Evolutionary conservation across 2,888 invertebrate species (phyloP).

Genomic region (Eupithecia abbreviata): DNA sequence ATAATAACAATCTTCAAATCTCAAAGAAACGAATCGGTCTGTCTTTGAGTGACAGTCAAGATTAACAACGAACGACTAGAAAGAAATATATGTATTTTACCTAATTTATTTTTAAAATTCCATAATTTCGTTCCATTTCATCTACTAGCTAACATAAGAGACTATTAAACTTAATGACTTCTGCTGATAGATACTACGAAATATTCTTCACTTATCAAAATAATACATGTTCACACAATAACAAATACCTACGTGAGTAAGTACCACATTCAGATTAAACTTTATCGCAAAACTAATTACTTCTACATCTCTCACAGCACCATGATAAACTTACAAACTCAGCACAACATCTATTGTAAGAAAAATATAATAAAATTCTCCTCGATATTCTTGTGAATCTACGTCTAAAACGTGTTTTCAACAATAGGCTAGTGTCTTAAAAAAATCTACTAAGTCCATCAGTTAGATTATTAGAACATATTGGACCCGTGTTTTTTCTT

Average conservation of each 20-base stretch:
- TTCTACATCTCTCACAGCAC: constrained; percentile 39
- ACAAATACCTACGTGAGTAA: neutral
- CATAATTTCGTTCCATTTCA: neutral
- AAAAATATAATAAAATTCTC: neutral
- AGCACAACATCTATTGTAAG: constrained; percentile 21
- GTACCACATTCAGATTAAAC: neutral
- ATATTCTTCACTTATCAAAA: neutral
- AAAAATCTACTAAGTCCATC: too few relatives aligned
- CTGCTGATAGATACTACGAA: neutral
- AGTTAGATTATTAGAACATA: too few relatives aligned
- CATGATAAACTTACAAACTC: constrained; percentile 46
- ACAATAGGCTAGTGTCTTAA: neutral
- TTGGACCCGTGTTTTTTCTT: too few relatives aligned
- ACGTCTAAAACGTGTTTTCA: constrained; percentile 13
- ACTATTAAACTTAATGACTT: neutral
- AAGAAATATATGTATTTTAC: neutral
- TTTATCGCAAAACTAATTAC: neutral
- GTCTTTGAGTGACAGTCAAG: neutral
- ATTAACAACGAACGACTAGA: neutral
- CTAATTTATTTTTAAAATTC: neutral
- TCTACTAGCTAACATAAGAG: neutral
- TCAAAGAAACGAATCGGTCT: neutral
- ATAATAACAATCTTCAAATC: neutral
- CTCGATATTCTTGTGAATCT: constrained; percentile 12
- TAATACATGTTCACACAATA: neutral